Conservation (phyloP, 2,797 vertebrate species). For the Anisognathus igniventris region DNA sequence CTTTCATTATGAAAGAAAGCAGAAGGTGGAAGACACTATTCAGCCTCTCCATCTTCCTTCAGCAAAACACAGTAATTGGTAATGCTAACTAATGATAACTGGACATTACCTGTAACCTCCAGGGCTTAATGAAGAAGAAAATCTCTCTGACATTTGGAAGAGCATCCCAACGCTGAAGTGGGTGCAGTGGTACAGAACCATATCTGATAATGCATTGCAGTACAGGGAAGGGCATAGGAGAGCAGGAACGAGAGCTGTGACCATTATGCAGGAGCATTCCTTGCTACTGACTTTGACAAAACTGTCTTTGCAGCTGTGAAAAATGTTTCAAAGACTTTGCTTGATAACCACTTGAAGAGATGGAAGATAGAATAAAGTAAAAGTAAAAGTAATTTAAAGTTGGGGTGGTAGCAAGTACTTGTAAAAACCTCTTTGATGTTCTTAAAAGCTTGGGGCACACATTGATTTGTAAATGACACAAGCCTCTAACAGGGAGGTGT, state of each 20-base stretch:
- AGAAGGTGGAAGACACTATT: slow-evolving; percentile 28
- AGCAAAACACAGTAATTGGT: neutral
- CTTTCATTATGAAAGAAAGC: slow-evolving; percentile 31
- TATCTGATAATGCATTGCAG: neutral
- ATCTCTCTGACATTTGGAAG: slow-evolving; percentile 28
- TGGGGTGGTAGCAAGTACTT: neutral
- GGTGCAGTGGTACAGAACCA: neutral
- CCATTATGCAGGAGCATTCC: neutral
- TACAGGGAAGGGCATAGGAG: neutral
- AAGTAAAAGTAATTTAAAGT: neutral
- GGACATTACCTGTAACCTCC: slow-evolving; percentile 28
- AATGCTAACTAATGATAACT: neutral
- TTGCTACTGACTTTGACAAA: neutral
- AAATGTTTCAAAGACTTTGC: neutral
- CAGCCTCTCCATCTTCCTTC: slow-evolving; percentile 11
- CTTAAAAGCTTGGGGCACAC: neutral
- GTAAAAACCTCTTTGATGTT: neutral
- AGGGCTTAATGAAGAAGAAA: slow-evolving; percentile 40
- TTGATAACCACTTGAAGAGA: neutral
- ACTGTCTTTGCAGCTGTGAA: neutral
- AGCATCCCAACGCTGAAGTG: neutral
- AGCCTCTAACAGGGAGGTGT: neutral
- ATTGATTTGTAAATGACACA: neutral
- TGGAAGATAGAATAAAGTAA: neutral
- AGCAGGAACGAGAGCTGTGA: neutral